Conservation (phyloP, 2,888 invertebrate genomes). For the Drosophila neoperkinsi region DNA sequence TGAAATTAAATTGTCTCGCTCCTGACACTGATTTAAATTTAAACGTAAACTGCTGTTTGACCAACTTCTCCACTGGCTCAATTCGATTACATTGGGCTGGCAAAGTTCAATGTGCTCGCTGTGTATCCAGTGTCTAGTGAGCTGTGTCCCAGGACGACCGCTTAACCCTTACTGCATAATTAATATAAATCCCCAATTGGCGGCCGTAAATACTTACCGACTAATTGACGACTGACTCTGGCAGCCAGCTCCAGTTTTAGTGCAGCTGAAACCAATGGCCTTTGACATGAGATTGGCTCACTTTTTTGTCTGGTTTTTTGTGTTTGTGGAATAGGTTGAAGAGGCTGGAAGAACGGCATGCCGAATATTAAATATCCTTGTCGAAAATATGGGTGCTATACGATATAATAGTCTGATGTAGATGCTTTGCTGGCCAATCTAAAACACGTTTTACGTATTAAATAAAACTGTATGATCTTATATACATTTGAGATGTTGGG, state of each 20-base stretch:
- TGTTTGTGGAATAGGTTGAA: constrained; percentile 4
- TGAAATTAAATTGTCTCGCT: constrained; percentile 21
- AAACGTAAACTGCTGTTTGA: constrained; percentile 22
- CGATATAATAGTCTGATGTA: no score
- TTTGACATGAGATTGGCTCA: constrained; percentile 22
- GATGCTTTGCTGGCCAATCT: background rate
- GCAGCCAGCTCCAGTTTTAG: background rate
- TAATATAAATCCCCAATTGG: constrained; percentile 34
- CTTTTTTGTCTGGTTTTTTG: constrained; percentile 7
- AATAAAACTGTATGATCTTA: background rate
- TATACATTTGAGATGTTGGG: background rate
- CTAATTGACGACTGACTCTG: constrained; percentile 3
- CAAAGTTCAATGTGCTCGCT: constrained; percentile 69
- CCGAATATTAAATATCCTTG: background rate
- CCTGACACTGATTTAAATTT: constrained; percentile 6
- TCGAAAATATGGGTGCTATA: no score
- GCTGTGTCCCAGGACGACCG: constrained; percentile 49
- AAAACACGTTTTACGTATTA: background rate
- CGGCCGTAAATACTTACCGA: background rate
- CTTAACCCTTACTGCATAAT: constrained; percentile 65
- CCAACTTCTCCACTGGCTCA: constrained; percentile 26
- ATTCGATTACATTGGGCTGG: constrained; percentile 4
- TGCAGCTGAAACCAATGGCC: constrained; percentile 18
- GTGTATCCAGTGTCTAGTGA: constrained; percentile 4
- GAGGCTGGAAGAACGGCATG: background rate